Percentiles rank a stretch among this genome's conserved stretches.
Evolutionary conservation across 2,888 invertebrate species (phyloP).

Genomic region (Torymus aiolomorphi): DNA sequence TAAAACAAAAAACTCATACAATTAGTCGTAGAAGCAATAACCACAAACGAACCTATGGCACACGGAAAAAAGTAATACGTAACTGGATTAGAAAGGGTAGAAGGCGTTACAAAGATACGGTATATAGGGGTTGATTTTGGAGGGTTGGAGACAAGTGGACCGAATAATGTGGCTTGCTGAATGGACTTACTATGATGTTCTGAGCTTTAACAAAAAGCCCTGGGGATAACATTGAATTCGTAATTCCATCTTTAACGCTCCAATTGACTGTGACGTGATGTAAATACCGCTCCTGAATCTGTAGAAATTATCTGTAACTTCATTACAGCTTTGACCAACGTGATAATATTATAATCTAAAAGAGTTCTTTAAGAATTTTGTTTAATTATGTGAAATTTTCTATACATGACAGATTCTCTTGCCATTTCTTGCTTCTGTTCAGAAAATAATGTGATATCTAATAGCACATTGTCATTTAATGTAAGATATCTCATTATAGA

Average conservation of each 20-base stretch:
- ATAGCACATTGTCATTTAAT: too few relatives aligned
- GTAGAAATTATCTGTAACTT: constrained; percentile 10
- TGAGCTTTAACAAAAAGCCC: constrained; percentile 37
- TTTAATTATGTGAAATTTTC: too few relatives aligned
- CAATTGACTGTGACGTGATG: constrained; percentile 41
- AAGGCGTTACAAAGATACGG: constrained; percentile 35
- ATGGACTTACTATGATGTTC: constrained; percentile 40
- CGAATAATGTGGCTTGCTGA: constrained; percentile 53
- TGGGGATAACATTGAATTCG: constrained; percentile 47
- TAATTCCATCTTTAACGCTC: constrained; percentile 53
- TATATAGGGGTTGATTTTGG: constrained; percentile 42
- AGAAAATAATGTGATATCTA: too few relatives aligned
- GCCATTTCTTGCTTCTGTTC: too few relatives aligned
- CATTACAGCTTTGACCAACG: too few relatives aligned
- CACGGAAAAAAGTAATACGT: constrained; percentile 46
- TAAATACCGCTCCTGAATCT: constrained; percentile 29
- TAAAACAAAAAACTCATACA: constrained; percentile 3
- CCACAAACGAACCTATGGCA: constrained; percentile 46
- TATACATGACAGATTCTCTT: too few relatives aligned
- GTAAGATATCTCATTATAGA: too few relatives aligned
- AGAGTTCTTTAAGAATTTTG: too few relatives aligned
- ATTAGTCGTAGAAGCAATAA: constrained; percentile 13
- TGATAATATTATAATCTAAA: too few relatives aligned
- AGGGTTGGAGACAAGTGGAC: constrained; percentile 55
- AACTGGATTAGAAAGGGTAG: constrained; percentile 56